Evolutionary conservation across 2,888 invertebrate genomes (phyloP), one percentile per base, ranked within the genome.

Genomic region (Acleris holmiana): DNA sequence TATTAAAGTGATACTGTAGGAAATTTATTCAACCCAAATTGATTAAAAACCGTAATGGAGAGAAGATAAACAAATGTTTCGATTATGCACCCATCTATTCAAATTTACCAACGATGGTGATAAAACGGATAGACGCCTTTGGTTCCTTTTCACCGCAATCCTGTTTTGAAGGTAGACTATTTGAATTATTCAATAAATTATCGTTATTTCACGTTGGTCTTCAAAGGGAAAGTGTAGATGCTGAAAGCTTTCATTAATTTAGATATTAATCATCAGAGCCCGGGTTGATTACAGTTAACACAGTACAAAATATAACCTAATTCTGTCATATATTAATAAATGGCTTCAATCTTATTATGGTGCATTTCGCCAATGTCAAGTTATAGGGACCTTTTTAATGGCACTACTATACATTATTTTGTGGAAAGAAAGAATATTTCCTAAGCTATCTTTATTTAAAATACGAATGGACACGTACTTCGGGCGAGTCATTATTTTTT

Each of bases 31-130:
- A 25, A 65, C 55, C 35, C 60, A 4, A 19, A 49, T 60, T 65
- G 54, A 65, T 65, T 65, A 65, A 55, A 61, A 64, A 48, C 53
- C 48, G 41, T 29, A 57, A 48, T 53, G 56, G 57, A 35, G 35
- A 46, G 44, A 61, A 66, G 54, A 66, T 66, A 61, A 66, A 67
- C 54, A 61, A 56, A 61, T 66, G 54, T 49, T 44, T 58, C 41
- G 65, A 63, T 67, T 62, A 63, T 67, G 55, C 67, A 67, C 59
- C 62, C 62, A 59, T 55, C 44, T 67, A 58, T 63, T 62, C 23
- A 64, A 64, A 67, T 54, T 53, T 35, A n/a, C 29, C 40, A 41
- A 21, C 29, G 49, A 51, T 46, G 3, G 41, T 6, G 46, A 54
- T 40, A 47, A 58, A 58, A 59, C 21, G n/a, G 53, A 41, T 17